A percentile compares a stretch with the other conserved stretches of the same genome.
Conservation (phyloP, 2,113 vertebrate species). For the Hipposideros armiger region DNA sequence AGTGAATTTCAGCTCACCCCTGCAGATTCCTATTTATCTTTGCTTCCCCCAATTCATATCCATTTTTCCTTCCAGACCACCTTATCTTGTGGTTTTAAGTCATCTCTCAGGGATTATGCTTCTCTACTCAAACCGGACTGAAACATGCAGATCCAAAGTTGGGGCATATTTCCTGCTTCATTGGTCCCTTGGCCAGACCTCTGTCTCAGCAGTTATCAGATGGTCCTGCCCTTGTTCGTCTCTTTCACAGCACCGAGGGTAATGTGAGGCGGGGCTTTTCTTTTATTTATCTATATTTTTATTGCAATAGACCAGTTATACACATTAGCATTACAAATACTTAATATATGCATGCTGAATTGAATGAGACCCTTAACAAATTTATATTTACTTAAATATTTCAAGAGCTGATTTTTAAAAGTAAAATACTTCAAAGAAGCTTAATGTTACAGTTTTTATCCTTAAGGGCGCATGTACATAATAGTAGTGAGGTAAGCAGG, state of each 20-base stretch:
- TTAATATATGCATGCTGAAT: background rate
- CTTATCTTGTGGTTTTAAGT: background rate
- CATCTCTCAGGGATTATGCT: background rate
- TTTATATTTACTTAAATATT: constrained; percentile 40
- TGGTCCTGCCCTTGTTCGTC: background rate
- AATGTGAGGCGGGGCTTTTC: background rate
- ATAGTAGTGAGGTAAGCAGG: constrained; percentile 63
- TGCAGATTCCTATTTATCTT: background rate
- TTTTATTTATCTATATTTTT: background rate
- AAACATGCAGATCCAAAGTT: background rate
- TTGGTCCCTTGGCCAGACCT: rapidly evolving
- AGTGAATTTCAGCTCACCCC: background rate
- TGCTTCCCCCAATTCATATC: background rate
- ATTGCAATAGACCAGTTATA: background rate
- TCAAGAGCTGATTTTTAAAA: constrained; percentile 14
- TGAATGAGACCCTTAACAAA: background rate
- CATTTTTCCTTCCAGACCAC: background rate
- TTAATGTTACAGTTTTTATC: constrained; percentile 29
- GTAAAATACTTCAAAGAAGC: constrained; percentile 35
- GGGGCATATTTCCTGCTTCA: background rate
- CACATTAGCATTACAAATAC: background rate
- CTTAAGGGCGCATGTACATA: background rate
- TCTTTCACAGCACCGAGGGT: background rate
- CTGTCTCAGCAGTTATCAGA: background rate
- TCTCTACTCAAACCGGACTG: background rate